Evolutionary conservation across 2,888 invertebrate genomes (phyloP), one percentile per base, ranked within the genome.

Genomic region (Cephus sareptanus): DNA sequence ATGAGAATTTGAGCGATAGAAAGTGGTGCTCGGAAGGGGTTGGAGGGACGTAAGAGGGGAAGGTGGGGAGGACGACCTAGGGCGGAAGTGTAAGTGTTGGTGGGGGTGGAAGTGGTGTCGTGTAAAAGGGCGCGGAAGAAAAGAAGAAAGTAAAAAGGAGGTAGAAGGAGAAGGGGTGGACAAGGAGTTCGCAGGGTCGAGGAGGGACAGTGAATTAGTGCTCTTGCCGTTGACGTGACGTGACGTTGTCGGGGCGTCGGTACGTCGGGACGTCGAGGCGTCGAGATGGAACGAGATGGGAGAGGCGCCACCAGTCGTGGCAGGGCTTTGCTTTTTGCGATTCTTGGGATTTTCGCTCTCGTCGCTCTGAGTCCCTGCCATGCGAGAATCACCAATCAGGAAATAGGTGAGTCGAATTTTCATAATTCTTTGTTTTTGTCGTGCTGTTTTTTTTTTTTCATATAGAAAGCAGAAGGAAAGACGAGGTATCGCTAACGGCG

Each of bases 311-410:
- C 76, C 77, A 74, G 73, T 40, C 75, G 73, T 78, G 76, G 71
- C 71, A 71, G 13, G 71, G 11, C n/a, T 15, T 34, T 34, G 71
- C 71, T 71, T 71, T 71, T 71, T 71, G 73, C 77, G 71, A 75
- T 83, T 9, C 76, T 81, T 56, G 77, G 80, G 69, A 76, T 89
- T 76, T 73, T 83, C 80, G 79, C 87, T 71, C 80, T 82, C 74
- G 80, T 79, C 80, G 80, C 79, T 73, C 73, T 80, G 75, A 81
- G 81, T 73, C 81, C 79, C 74, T 85, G 85, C 83, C 78, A 81
- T 6, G 88, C 84, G 70, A 84, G 87, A 81, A 90, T 90, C 79
- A 90, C 90, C 84, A 89, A 90, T 83, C 86, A 90, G 83, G 90
- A 90, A 83, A 90, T 90, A 86, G 90, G 90, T 90, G 83, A 90